phyloP scores from a whole-genome alignment of 2,797 vertebrate genomes.

The Brachyrhaphis roseni region DNA sequence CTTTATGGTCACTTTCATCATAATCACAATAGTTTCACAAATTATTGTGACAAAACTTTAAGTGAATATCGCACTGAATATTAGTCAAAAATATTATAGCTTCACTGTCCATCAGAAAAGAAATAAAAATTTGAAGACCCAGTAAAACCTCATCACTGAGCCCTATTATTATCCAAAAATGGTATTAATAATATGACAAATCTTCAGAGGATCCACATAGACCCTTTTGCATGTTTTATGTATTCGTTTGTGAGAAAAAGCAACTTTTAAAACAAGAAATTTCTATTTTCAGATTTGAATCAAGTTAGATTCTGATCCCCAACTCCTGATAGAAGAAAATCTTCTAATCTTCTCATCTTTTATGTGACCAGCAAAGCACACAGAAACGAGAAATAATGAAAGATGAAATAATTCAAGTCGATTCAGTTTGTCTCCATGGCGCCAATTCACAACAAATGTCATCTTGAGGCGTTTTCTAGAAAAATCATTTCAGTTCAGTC shows the following conservation, averaged over 20 bases:
- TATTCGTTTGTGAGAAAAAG: not conserved
- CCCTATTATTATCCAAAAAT: not conserved
- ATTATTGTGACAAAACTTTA: no score
- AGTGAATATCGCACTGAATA: not conserved
- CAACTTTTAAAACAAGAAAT: not conserved
- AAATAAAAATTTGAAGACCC: not conserved
- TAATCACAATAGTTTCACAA: no score
- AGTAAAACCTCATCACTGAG: not conserved
- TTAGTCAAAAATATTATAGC: not conserved
- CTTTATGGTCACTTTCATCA: no score
- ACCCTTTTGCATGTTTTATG: not conserved
- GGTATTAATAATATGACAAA: not conserved
- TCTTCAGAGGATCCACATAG: not conserved
- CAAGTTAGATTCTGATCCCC: not conserved
- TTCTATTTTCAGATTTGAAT: not conserved
- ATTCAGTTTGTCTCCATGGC: no score
- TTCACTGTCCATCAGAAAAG: not conserved
- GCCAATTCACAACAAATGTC: no score
- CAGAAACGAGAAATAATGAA: not conserved
- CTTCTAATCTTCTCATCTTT: not conserved
- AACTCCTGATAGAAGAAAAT: not conserved
- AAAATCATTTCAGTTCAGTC: no score
- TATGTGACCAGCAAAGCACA: not conserved
- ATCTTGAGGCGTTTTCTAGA: no score
- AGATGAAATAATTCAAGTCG: no score